A percentile compares a stretch with the other conserved stretches of the same genome.
Evolutionary conservation across 2,888 invertebrate genomes (phyloP).

Genomic region (Heliconius ismenius): DNA sequence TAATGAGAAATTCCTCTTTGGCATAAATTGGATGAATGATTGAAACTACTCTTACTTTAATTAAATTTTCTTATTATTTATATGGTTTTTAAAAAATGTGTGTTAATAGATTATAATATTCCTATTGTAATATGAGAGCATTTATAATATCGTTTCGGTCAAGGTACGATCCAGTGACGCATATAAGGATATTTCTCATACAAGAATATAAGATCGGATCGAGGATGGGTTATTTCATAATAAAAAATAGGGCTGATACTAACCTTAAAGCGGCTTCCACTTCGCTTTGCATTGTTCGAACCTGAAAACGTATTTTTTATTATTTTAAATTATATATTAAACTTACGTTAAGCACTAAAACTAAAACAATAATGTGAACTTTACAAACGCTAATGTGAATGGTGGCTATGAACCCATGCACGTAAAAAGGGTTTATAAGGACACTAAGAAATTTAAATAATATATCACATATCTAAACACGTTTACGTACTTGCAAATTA

Average conservation of each 20-base stretch:
- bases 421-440: neutral
- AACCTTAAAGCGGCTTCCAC: constrained; percentile 41
- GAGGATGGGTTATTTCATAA: too few relatives aligned
- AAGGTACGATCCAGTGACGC: too few relatives aligned
- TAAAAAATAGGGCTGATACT: constrained; percentile 2
- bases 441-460: constrained; percentile 5
- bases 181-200: too few relatives aligned
- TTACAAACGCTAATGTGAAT: constrained; percentile 2
- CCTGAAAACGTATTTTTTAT: constrained; percentile 33
- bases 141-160: too few relatives aligned
- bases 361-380: neutral
- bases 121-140: too few relatives aligned
- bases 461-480: neutral
- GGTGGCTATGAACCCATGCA: constrained; percentile 10
- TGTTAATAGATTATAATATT: too few relatives aligned
- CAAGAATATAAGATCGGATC: too few relatives aligned
- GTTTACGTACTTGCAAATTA: neutral
- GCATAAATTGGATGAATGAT: neutral
- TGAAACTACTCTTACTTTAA: neutral
- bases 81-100: too few relatives aligned
- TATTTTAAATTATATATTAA: neutral
- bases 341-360: neutral
- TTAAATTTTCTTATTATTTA: neutral
- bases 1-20: neutral
- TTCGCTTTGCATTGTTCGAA: constrained; percentile 34